Percentiles rank a stretch among this genome's conserved stretches.
These are phyloP conservation scores for Pelochelys cantorii DNA, from an alignment of 2,797 vertebrate species.

Conservation along the genomic window DNA sequence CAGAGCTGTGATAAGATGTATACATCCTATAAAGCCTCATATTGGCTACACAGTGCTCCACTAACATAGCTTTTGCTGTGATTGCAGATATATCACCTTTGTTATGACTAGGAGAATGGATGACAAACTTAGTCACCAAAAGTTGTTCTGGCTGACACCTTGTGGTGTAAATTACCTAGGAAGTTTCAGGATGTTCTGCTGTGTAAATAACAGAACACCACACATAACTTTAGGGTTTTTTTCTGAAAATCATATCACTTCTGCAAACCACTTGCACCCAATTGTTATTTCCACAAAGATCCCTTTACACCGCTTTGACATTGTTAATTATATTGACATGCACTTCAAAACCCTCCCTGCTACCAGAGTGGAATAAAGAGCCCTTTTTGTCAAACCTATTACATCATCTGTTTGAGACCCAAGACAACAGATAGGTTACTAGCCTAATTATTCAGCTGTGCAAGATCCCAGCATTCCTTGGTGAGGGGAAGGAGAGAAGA, in stretches of 20 bases:
- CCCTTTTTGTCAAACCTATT: neutral
- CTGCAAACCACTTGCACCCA: neutral
- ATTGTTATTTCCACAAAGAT: rapidly evolving
- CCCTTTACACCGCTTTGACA: neutral
- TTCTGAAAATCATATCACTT: neutral
- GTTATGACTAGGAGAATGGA: neutral
- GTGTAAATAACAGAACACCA: neutral
- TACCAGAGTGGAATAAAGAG: neutral
- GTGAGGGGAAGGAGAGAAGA: neutral
- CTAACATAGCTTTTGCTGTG: neutral
- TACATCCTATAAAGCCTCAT: slow-evolving; percentile 12
- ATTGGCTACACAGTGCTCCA: neutral
- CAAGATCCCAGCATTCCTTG: neutral
- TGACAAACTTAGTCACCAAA: neutral
- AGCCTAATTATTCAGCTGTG: neutral
- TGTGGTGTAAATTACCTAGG: neutral
- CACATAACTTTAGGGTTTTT: neutral
- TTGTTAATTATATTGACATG: rapidly evolving
- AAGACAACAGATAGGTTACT: neutral
- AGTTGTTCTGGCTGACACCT: neutral
- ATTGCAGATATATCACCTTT: neutral
- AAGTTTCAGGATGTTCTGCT: neutral
- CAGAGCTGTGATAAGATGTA: slow-evolving; percentile 17
- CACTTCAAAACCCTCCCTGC: rapidly evolving
- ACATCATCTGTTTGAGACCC: neutral